Evolutionary conservation across 2,797 vertebrate species (phyloP), one percentile per base, ranked within the genome.

Genomic region (Podarcis lilfordi): DNA sequence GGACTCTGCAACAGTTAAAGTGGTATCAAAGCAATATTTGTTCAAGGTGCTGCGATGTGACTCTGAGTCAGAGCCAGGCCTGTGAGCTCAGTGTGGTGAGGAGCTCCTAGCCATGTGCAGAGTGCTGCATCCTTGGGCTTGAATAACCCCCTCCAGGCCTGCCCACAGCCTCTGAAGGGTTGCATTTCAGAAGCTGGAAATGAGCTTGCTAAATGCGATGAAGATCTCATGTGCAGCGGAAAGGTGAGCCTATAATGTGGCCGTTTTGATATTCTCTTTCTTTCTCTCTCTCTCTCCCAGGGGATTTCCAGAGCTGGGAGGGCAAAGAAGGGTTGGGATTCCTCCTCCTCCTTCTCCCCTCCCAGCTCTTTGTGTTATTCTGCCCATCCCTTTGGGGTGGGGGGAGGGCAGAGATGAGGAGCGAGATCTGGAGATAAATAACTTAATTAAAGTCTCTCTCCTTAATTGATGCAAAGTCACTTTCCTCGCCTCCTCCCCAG

Each of bases 361-460:
- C 45, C 8, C 37, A 76, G 61, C 40, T 50, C 72, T 50, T n/a
- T n/a, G 50, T 61, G 37, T 29, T 55, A 40, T 29, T n/a, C 69
- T 21, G 19, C 40, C 66, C 69, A 27, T 50, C 59, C 59, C 37
- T 69, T 17, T 5, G 6, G 61, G 19, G n/a, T 71, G 5, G 19
- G 72, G 23, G 86, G 11, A 35, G n/a, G 17, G n/a, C 50, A 32
- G 23, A 8, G 66, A 55, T 80, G 66, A 55, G 80, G 43, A 27
- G 23, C 9, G 59, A 77, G 86, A 88, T 88, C 59, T 25, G 84
- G 61, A 81, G 79, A 81, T 82, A 89, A 86, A 77, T 76, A 15
- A 66, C 84, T 89, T 86, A 86, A 89, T 89, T 82, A 89, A 86
- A 82, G 32, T 59, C 69, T 75, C 77, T 71, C 69, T 82, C 59